Percentiles rank a stretch among this genome's conserved stretches.
These are phyloP conservation scores for Drosophila ambigua DNA, from an alignment of 1,140 invertebrate genomes.

Conservation along the genomic window DNA sequence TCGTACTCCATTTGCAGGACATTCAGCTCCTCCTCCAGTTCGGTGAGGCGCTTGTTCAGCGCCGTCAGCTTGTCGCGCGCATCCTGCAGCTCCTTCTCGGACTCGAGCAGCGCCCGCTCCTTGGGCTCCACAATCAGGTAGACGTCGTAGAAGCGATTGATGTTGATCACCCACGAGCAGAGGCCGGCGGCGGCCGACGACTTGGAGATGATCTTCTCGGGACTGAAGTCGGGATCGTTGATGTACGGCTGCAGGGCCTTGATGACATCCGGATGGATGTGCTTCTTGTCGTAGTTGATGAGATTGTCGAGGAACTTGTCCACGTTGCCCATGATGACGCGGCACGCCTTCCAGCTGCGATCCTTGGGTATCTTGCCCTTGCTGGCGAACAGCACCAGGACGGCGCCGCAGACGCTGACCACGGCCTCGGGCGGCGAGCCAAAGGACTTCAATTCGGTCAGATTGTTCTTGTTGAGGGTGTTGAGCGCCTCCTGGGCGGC, in stretches of 20 bases:
- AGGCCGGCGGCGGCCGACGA: conserved; percentile 94
- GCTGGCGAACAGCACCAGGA: conserved; percentile 92
- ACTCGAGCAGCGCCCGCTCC: conserved; percentile 89
- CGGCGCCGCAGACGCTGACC: conserved; percentile 93
- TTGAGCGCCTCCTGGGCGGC: conserved; percentile 96
- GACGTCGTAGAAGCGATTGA: conserved; percentile 95
- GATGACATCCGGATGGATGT: conserved; percentile 94
- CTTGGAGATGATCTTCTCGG: conserved; percentile 93
- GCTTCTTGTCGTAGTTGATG: conserved; percentile 96
- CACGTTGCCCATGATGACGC: conserved; percentile 92
- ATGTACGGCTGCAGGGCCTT: conserved; percentile 88
- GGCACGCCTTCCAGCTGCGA: conserved; percentile 96
- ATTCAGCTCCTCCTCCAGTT: conserved; percentile 91
- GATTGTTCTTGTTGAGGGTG: conserved; percentile 96
- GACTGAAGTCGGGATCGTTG: conserved; percentile 90
- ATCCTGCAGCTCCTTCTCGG: conserved; percentile 92
- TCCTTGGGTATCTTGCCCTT: conserved; percentile 96
- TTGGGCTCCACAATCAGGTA: conserved; percentile 97
- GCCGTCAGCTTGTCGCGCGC: conserved; percentile 91
- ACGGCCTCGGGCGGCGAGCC: conserved; percentile 92
- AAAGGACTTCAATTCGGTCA: conserved; percentile 98
- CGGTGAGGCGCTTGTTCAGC: conserved; percentile 86
- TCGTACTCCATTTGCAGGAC: conserved; percentile 92
- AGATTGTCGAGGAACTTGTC: conserved; percentile 93
- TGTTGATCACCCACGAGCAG: conserved; percentile 97